Conservation (phyloP, 2,797 vertebrate species). For the Cottoperca gobio region DNA sequence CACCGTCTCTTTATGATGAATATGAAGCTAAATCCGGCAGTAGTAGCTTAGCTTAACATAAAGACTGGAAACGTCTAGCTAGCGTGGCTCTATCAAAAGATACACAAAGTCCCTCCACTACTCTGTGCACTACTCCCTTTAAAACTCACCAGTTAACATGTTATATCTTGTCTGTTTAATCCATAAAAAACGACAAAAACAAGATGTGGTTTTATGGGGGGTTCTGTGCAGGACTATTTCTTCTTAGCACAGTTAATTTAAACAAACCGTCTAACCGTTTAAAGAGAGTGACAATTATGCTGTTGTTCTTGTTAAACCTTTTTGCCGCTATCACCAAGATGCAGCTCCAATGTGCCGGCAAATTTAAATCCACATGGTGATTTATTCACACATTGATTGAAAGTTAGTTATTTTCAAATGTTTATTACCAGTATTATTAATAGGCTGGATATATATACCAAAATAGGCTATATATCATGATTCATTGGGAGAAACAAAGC, state of each 20-base stretch:
- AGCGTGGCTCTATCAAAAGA: background rate
- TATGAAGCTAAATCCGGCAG: background rate
- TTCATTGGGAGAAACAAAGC: too few species aligned
- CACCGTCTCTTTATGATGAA: background rate
- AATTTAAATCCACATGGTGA: too few species aligned
- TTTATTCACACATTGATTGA: too few species aligned
- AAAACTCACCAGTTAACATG: background rate
- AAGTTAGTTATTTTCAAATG: too few species aligned
- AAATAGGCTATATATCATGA: too few species aligned
- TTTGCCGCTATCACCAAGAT: too few species aligned
- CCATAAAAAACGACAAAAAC: background rate
- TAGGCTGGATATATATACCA: too few species aligned
- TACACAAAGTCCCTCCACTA: background rate
- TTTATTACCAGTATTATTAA: too few species aligned
- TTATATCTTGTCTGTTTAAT: background rate
- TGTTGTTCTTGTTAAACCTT: too few species aligned
- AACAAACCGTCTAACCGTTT: background rate
- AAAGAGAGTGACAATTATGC: too few species aligned
- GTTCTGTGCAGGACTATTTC: background rate
- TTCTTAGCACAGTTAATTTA: background rate
- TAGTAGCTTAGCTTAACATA: background rate
- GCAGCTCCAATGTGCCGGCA: too few species aligned
- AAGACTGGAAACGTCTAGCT: slow-evolving; percentile 7
- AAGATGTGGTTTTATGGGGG: slow-evolving; percentile 4
- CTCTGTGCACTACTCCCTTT: too few species aligned